A percentile compares a stretch with the other conserved stretches of the same genome.
These are phyloP conservation scores for Micrasema minimum DNA, from an alignment of 1,140 invertebrate genomes.

Conservation along the genomic window DNA sequence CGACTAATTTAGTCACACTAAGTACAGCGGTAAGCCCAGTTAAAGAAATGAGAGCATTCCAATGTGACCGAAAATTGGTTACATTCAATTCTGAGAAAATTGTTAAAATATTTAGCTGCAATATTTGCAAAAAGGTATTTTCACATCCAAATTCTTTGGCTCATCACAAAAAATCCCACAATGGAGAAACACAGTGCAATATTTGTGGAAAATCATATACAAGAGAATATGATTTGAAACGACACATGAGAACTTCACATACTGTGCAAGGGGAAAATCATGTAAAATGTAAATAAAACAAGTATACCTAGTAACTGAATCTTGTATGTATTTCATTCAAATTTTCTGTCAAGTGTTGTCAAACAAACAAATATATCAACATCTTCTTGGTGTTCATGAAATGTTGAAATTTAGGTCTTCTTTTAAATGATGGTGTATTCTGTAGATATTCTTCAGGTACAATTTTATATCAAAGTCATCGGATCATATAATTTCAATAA, in stretches of 20 bases:
- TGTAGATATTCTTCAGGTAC: too few relatives aligned
- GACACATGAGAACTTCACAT: slow-evolving; percentile 44
- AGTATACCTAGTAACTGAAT: slow-evolving; percentile 15
- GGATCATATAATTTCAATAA: too few relatives aligned
- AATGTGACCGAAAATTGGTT: slow-evolving; percentile 34
- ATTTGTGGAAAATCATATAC: slow-evolving; percentile 41
- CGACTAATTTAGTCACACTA: slow-evolving; percentile 28
- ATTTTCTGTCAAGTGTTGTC: neutral
- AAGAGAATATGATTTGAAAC: slow-evolving; percentile 42
- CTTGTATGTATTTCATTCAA: slow-evolving; percentile 20
- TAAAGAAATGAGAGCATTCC: slow-evolving; percentile 35
- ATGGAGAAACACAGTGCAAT: slow-evolving; percentile 34
- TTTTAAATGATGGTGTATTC: neutral
- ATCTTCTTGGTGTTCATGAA: slow-evolving; percentile 7
- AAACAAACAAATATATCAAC: slow-evolving; percentile 17
- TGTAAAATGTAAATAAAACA: slow-evolving; percentile 25
- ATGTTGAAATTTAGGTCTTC: neutral
- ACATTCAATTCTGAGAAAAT: slow-evolving; percentile 19
- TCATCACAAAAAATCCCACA: slow-evolving; percentile 40
- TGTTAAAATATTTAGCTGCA: slow-evolving; percentile 30
- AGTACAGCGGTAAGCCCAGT: slow-evolving; percentile 6
- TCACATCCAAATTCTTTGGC: slow-evolving; percentile 40
- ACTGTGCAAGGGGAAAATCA: slow-evolving; percentile 7
- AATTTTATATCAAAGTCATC: too few relatives aligned
- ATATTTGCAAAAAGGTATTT: slow-evolving; percentile 43